These are phyloP conservation scores for Potamarius usumacintae DNA, from an alignment of 2,113 vertebrate genomes.

Conservation along the genomic window DNA sequence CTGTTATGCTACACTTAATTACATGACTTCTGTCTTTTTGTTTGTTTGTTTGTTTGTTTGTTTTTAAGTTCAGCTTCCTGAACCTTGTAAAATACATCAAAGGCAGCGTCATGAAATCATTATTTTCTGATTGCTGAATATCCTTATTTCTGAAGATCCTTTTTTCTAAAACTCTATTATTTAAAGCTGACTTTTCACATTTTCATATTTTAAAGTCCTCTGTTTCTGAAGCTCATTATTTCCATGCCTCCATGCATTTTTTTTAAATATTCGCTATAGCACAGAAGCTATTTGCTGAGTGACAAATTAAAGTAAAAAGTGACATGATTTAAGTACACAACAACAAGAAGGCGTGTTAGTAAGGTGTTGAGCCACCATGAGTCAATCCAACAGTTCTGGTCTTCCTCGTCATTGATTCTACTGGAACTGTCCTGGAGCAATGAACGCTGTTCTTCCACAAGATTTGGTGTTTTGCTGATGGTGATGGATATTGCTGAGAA, in stretches of 20 bases:
- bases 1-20: not conserved
- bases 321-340: not conserved
- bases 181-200: not conserved
- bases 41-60: no score
- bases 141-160: not conserved
- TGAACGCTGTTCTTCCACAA: not conserved
- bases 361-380: not conserved
- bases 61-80: not conserved
- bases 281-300: not conserved
- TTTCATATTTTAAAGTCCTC: not conserved
- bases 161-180: not conserved
- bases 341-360: not conserved
- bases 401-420: not conserved
- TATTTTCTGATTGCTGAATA: not conserved
- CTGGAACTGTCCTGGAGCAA: not conserved
- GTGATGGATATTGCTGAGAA: no score
- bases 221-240: not conserved
- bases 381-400: not conserved
- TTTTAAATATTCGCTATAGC: not conserved
- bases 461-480: not conserved
- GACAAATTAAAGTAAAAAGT: not conserved
- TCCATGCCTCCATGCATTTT: not conserved
- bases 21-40: not conserved
- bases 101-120: not conserved
- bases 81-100: not conserved